These are phyloP conservation scores for Eledone cirrhosa DNA, from an alignment of 2,888 invertebrate genomes.

Conservation along the genomic window DNA sequence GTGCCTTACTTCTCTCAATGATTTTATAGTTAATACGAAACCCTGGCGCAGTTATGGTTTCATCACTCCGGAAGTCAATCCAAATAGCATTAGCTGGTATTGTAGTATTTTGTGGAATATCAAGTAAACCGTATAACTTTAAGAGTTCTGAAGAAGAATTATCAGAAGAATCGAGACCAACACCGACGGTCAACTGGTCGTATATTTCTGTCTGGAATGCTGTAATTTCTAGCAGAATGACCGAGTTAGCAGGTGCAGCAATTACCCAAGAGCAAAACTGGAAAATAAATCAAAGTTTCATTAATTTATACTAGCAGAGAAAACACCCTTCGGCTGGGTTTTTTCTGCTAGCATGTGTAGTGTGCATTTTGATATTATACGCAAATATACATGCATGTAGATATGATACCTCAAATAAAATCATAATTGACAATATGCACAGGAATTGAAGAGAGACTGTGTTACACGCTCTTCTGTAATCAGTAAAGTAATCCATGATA, in stretches of 20 bases:
- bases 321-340: no score
- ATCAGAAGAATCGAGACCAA: constrained; percentile 31
- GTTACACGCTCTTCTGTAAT: no score
- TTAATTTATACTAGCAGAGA: neutral
- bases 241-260: constrained; percentile 35
- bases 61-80: constrained; percentile 35
- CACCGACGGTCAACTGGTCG: constrained; percentile 35
- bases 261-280: constrained; percentile 37
- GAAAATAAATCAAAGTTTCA: neutral
- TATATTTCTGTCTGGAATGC: constrained; percentile 35
- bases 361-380: no score
- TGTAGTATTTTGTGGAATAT: constrained; percentile 30
- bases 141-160: constrained; percentile 28
- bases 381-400: no score
- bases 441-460: no score
- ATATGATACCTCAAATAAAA: no score
- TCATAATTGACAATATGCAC: no score
- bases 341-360: no score
- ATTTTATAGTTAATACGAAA: constrained; percentile 34
- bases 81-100: constrained; percentile 36
- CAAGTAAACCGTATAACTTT: constrained; percentile 32
- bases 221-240: constrained; percentile 32
- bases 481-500: no score
- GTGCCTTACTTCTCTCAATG: constrained; percentile 33
- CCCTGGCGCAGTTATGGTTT: constrained; percentile 31